Evolutionary conservation across 2,797 vertebrate species (phyloP), one percentile per base, ranked within the genome.

Genomic region (Octomys mimax): DNA sequence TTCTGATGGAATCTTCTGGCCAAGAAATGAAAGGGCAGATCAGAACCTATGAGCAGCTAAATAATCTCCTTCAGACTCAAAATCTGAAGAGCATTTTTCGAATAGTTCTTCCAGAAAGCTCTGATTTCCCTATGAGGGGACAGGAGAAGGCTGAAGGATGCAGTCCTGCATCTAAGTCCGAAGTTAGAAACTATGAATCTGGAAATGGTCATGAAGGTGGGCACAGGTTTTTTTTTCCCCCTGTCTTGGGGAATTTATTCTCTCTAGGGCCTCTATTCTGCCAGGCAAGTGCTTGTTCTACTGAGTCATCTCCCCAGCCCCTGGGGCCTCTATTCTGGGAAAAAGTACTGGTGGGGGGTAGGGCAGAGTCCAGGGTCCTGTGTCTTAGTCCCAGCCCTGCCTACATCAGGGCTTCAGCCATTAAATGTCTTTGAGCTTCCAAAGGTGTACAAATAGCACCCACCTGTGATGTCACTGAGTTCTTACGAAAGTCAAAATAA

Each of bases 1-100:
- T 84, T 92, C 87, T 95, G 95, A 96, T 94, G 86, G 96, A 84
- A 94, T 49, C 87, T 49, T 49, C 62, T 94, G 83, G 89, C 68
- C 49, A 64, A 97, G 80, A 92, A 95, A 94, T 57, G 77, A 95
- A 91, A 92, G 85, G 42, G 22, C 8, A 95, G 94, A 89, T 88
- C 19, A 64, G 71, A 96, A 83, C 73, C 85, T 89, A 52, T 24
- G 68, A 70, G 82, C 36, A 64, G 82, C 46, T n/a, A 70, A 52
- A 70, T 85, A 68, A 92, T 81, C 80, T 81, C 59, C 85, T 87
- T 94, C 54, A 21, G 78, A 73, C n/a, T 92, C 49, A 81, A 92
- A 59, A 75, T 4, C 11, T 6, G 73, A 62, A 79, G 68, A 79
- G 22, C 24, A 26, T 26, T 80, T 96, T 93, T 82, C 82, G 71